phyloP scores from a whole-genome alignment of 2,797 vertebrate species.

The Aldrovandia affinis region DNA sequence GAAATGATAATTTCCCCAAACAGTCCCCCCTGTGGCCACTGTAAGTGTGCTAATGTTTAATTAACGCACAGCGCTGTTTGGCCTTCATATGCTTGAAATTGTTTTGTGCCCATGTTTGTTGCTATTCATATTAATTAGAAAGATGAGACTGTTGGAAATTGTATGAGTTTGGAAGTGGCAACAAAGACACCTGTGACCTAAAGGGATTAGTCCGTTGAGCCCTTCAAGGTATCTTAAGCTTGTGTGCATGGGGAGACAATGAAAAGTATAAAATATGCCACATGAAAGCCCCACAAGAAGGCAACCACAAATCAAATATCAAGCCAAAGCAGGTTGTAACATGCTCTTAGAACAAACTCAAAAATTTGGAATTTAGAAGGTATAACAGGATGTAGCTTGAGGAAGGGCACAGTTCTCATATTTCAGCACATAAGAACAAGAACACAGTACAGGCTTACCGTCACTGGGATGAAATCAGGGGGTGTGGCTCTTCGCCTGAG shows the following conservation, averaged over 20 bases:
- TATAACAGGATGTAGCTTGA: neutral
- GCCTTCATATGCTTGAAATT: neutral
- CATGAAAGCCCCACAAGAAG: neutral
- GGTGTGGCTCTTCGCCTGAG: conserved; percentile 1
- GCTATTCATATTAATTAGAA: no score
- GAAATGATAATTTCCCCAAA: neutral
- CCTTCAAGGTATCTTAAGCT: neutral
- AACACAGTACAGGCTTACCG: neutral
- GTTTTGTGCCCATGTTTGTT: neutral
- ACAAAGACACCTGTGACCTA: no score
- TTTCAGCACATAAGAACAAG: neutral
- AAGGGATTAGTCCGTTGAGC: no score
- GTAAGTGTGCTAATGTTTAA: neutral
- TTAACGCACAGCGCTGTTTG: neutral
- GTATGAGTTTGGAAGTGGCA: no score
- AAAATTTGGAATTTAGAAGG: neutral
- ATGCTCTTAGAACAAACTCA: neutral
- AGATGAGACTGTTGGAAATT: no score
- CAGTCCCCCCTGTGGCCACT: neutral
- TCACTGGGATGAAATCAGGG: neutral
- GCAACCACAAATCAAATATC: neutral
- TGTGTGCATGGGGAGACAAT: neutral
- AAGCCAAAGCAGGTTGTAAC: neutral
- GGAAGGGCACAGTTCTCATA: neutral
- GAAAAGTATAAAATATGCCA: no score